These are phyloP conservation scores for Peromyscus melanophrys DNA, from an alignment of 2,797 vertebrate species.

Conservation along the genomic window DNA sequence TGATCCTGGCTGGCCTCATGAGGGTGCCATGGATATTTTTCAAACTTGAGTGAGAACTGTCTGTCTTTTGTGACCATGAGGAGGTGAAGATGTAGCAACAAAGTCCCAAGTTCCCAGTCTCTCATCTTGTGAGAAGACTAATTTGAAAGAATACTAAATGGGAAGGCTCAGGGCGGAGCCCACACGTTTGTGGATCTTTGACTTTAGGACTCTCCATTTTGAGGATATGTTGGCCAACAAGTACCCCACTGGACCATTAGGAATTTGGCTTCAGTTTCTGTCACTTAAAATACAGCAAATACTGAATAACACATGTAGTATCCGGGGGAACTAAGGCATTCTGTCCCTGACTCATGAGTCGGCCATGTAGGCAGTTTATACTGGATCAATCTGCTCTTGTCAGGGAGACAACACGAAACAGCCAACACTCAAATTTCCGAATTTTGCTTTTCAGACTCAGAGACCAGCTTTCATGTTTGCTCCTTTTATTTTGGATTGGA, in stretches of 20 bases:
- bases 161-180: neutral
- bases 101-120: neutral
- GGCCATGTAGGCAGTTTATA: neutral
- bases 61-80: neutral
- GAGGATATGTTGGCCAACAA: neutral
- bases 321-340: neutral
- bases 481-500: constrained; percentile 53
- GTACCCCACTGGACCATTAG: too few relatives aligned
- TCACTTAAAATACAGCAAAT: neutral
- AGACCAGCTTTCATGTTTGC: neutral
- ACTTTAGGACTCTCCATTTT: neutral
- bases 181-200: neutral
- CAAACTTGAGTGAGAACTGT: constrained; percentile 6
- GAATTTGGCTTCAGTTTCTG: neutral
- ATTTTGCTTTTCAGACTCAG: constrained; percentile 7
- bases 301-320: neutral
- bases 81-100: neutral
- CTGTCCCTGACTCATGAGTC: neutral
- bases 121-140: neutral
- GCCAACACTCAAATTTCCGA: neutral
- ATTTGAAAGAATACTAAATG: constrained; percentile 7
- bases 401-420: neutral
- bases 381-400: neutral
- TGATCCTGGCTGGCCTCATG: neutral
- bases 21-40: constrained; percentile 23